Evolutionary conservation across 2,113 vertebrate species (phyloP).

Genomic region (Grantiella picta): DNA sequence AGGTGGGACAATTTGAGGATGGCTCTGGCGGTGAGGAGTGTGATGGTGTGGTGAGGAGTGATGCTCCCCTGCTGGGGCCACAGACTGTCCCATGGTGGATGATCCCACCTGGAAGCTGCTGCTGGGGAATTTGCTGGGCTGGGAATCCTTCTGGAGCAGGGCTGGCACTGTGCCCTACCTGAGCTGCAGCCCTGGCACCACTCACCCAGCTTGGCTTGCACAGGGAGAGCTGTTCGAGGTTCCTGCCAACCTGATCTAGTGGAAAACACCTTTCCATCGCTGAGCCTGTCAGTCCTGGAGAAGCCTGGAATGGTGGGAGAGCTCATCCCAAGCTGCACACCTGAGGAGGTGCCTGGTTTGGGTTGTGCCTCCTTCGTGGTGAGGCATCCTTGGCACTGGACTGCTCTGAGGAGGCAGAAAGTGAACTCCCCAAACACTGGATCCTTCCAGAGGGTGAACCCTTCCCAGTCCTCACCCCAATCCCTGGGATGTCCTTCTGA

Average conservation of each 20-base stretch:
- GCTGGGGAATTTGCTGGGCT: fast-evolving
- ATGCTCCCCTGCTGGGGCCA: fast-evolving
- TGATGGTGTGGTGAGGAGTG: not conserved
- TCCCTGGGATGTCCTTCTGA: fast-evolving
- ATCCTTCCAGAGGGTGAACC: not conserved
- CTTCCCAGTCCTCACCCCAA: not conserved
- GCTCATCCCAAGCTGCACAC: fast-evolving
- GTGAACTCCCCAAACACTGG: fast-evolving
- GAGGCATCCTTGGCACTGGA: fast-evolving
- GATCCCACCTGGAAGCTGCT: not conserved
- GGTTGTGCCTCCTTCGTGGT: fast-evolving
- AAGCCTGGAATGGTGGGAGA: fast-evolving
- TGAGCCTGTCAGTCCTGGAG: not conserved
- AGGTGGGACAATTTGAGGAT: fast-evolving
- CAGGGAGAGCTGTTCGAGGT: not conserved
- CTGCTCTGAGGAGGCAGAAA: not conserved
- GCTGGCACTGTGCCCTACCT: not conserved
- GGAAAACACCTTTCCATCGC: not conserved
- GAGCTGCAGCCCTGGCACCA: not conserved
- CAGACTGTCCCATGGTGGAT: fast-evolving
- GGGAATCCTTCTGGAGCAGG: not conserved
- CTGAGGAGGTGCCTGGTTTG: fast-evolving
- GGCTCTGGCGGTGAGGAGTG: not conserved
- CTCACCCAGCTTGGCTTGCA: not conserved
- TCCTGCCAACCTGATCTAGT: not conserved